Evolutionary conservation across 2,797 vertebrate species (phyloP).

Genomic region (Aulostomus chinensis): DNA sequence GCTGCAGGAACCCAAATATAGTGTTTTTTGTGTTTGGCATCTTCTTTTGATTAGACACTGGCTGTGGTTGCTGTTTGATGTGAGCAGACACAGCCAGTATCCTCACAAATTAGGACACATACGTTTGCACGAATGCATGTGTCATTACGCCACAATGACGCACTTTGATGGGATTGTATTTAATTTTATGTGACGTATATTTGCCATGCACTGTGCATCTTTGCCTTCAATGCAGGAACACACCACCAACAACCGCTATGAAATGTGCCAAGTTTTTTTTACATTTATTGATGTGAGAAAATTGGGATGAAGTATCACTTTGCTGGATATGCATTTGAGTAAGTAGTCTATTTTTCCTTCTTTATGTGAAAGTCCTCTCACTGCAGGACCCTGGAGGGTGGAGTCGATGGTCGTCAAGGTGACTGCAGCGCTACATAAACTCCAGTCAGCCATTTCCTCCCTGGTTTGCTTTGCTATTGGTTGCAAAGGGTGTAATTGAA

Average conservation of each 20-base stretch:
- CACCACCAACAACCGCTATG: conserved; percentile 1
- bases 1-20: conserved; percentile 17
- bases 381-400: background rate
- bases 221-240: conserved; percentile 18
- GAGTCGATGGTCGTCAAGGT: background rate
- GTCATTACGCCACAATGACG: conserved; percentile 20
- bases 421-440: too few relatives aligned
- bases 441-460: too few relatives aligned
- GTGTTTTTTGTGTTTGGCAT: conserved; percentile 35
- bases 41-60: conserved; percentile 47
- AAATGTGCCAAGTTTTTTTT: too few relatives aligned
- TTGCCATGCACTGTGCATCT: too few relatives aligned
- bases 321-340: too few relatives aligned
- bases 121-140: conserved; percentile 23
- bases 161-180: conserved; percentile 16
- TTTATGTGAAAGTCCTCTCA: background rate
- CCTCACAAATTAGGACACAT: conserved; percentile 39
- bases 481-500: too few relatives aligned
- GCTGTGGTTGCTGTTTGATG: conserved; percentile 35
- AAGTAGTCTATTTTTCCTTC: too few relatives aligned
- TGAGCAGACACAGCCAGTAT: conserved; percentile 28
- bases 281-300: too few relatives aligned
- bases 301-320: too few relatives aligned
- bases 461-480: too few relatives aligned
- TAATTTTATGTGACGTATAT: conserved; percentile 53